Percentiles rank a stretch among this genome's conserved stretches.
These are phyloP conservation scores for Heteromyza rotundicornis DNA, from an alignment of 2,888 invertebrate genomes.

Conservation along the genomic window DNA sequence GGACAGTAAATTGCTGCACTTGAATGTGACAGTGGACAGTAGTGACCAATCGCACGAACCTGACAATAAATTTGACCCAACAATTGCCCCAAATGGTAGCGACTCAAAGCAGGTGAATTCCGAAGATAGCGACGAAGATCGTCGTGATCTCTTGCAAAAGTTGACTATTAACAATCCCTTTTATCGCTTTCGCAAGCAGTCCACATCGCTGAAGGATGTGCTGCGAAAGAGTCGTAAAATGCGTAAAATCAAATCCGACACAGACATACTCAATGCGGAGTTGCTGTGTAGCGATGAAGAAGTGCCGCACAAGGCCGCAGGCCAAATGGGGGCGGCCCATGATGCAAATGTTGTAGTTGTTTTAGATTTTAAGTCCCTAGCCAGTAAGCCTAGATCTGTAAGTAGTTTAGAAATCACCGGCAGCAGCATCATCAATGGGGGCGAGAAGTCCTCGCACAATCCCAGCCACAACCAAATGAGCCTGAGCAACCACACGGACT, in stretches of 20 bases:
- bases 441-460: constrained; percentile 11
- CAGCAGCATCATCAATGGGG: constrained; percentile 11
- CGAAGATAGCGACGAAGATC: constrained; percentile 32
- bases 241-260: constrained; percentile 50
- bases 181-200: constrained; percentile 58
- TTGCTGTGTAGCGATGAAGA: neutral
- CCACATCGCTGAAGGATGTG: constrained; percentile 50
- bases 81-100: neutral
- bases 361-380: constrained; percentile 49
- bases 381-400: constrained; percentile 47
- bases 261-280: constrained; percentile 42
- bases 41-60: neutral
- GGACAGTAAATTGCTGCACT: constrained; percentile 27
- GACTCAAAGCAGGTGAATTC: neutral
- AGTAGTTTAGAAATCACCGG: constrained; percentile 39
- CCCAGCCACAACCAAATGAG: constrained; percentile 9
- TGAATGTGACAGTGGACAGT: constrained; percentile 32
- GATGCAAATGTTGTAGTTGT: constrained; percentile 55
- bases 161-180: constrained; percentile 59
- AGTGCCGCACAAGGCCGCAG: constrained; percentile 11
- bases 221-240: constrained; percentile 25
- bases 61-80: constrained; percentile 7
- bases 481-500: constrained; percentile 1
- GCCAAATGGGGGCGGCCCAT: constrained; percentile 20
- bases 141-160: constrained; percentile 47